Percentiles rank a stretch among this genome's conserved stretches.
phyloP scores from a whole-genome alignment of 1,140 invertebrate species.

The Zaprionus vittiger region DNA sequence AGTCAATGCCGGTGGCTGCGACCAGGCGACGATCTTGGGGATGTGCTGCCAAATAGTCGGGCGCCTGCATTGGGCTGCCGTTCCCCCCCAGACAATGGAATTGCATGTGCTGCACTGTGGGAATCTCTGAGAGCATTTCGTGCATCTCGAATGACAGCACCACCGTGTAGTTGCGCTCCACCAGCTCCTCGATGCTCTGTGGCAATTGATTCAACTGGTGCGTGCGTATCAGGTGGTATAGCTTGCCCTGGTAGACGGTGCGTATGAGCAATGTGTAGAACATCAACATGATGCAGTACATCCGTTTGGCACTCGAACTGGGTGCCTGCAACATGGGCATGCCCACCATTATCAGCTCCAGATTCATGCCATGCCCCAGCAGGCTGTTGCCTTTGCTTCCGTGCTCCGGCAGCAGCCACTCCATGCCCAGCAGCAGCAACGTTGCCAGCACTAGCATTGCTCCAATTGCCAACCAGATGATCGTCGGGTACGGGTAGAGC shows the following conservation, averaged over 20 bases:
- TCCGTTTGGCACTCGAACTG: constrained; percentile 34
- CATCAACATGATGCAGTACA: constrained; percentile 63
- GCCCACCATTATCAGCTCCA: constrained; percentile 60
- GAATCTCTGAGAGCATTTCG: constrained; percentile 47
- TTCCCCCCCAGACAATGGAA: constrained; percentile 28
- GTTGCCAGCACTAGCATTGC: constrained; percentile 46
- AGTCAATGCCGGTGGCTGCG: constrained; percentile 43
- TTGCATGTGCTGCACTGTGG: constrained; percentile 54
- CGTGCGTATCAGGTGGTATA: constrained; percentile 68
- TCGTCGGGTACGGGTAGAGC: constrained; percentile 54
- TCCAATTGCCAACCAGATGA: constrained; percentile 56
- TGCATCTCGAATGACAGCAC: constrained; percentile 36
- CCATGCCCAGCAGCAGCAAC: constrained; percentile 38
- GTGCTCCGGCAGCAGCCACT: constrained; percentile 26
- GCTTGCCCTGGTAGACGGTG: constrained; percentile 67
- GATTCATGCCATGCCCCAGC: constrained; percentile 18
- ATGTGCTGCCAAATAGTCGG: constrained; percentile 44
- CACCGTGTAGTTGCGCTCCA: constrained; percentile 58
- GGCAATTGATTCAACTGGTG: constrained; percentile 58
- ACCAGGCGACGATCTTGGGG: constrained; percentile 25
- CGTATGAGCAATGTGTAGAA: constrained; percentile 66
- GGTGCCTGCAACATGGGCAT: constrained; percentile 54
- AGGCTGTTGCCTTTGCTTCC: not conserved
- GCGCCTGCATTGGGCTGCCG: constrained; percentile 2
- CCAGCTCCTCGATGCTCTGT: constrained; percentile 57